These are phyloP conservation scores for Diadophis punctatus DNA, from an alignment of 2,113 vertebrate genomes.

Conservation along the genomic window DNA sequence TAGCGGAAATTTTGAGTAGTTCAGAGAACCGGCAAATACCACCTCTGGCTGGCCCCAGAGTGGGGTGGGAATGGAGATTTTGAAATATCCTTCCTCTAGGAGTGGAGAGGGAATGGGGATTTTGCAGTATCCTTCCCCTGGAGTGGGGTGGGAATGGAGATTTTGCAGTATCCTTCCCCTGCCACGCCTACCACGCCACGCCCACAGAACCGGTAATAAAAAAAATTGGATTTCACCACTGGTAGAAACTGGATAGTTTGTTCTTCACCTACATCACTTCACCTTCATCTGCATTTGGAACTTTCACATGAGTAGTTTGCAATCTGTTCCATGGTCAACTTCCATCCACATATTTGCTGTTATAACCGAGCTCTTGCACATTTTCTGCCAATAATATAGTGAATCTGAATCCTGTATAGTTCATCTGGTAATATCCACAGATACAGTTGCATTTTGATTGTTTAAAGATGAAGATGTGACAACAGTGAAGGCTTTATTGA, in stretches of 20 bases:
- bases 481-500: not conserved
- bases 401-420: not conserved
- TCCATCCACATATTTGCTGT: not conserved
- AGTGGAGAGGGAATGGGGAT: too few species aligned
- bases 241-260: not conserved
- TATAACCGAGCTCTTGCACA: not conserved
- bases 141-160: too few species aligned
- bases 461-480: not conserved
- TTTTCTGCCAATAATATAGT: not conserved
- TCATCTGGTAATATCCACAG: not conserved
- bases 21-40: too few species aligned
- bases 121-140: too few species aligned
- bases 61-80: too few species aligned
- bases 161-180: too few species aligned
- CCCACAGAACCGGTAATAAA: too few species aligned
- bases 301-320: not conserved
- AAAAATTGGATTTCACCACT: too few species aligned
- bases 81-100: too few species aligned
- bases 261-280: not conserved
- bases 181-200: too few species aligned
- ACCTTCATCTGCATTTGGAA: not conserved
- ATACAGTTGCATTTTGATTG: not conserved
- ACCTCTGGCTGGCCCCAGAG: too few species aligned
- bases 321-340: not conserved
- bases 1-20: too few species aligned